Percentiles rank a stretch among this genome's conserved stretches.
Evolutionary conservation across 2,797 vertebrate genomes (phyloP).

Genomic region (Semaprochilodus insignis): DNA sequence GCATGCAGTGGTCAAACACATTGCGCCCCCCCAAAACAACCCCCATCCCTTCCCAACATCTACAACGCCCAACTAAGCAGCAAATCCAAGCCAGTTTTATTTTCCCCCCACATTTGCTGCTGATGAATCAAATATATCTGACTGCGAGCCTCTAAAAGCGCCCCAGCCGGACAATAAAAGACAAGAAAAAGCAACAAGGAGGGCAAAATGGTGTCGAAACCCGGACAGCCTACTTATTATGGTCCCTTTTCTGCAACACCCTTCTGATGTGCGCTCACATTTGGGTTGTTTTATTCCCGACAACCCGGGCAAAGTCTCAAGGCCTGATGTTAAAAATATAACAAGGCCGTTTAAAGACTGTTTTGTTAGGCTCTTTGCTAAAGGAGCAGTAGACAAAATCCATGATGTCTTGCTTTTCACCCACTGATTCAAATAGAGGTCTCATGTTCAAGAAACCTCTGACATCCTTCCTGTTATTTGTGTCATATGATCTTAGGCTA

Average conservation of each 20-base stretch:
- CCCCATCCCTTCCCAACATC: conserved; percentile 40
- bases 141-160: conserved; percentile 46
- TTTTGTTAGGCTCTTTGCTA: conserved; percentile 30
- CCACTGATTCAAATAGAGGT: not conserved
- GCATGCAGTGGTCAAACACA: conserved; percentile 56
- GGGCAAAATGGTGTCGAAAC: conserved; percentile 50
- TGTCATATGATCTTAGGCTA: not conserved
- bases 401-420: not conserved
- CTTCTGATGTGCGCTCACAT: conserved; percentile 45
- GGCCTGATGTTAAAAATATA: conserved; percentile 56
- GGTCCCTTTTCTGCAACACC: conserved; percentile 42
- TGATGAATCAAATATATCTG: conserved; percentile 59
- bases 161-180: conserved; percentile 57
- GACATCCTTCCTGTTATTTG: not conserved
- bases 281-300: conserved; percentile 58
- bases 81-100: conserved; percentile 59
- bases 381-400: not conserved
- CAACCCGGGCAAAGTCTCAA: conserved; percentile 49
- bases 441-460: not conserved
- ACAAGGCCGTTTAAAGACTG: conserved; percentile 49
- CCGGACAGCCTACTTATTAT: conserved; percentile 56
- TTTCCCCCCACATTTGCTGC: conserved; percentile 52
- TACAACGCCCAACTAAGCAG: conserved; percentile 57
- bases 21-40: not conserved
- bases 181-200: conserved; percentile 55